phyloP scores from a whole-genome alignment of 2,797 vertebrate genomes.

The Sebastes paucispinis region DNA sequence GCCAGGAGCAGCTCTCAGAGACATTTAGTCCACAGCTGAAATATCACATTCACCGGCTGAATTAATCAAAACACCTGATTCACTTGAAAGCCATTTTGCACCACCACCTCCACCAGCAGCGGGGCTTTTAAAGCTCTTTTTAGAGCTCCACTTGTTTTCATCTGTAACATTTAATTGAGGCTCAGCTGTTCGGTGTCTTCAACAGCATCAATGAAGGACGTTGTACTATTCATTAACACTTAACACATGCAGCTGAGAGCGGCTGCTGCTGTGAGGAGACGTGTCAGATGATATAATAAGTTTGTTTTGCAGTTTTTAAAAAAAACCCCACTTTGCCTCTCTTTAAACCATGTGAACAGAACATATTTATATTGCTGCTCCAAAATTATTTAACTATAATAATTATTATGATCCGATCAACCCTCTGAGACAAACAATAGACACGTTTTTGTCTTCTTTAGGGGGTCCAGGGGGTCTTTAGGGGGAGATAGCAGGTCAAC shows the following conservation, averaged over 20 bases:
- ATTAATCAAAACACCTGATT: constrained; percentile 30
- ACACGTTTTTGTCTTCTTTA: no score
- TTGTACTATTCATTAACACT: constrained; percentile 48
- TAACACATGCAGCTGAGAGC: constrained; percentile 7
- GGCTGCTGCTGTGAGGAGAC: background rate
- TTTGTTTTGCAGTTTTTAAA: background rate
- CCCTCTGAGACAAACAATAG: no score
- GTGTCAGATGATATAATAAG: background rate
- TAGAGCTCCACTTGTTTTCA: constrained; percentile 7
- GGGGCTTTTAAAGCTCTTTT: constrained; percentile 22
- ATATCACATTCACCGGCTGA: constrained; percentile 6
- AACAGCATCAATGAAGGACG: constrained; percentile 7
- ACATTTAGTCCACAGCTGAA: constrained; percentile 4
- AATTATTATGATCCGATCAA: no score
- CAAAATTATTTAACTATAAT: background rate
- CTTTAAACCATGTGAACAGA: background rate
- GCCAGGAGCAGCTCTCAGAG: constrained; percentile 9
- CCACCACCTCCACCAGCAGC: background rate
- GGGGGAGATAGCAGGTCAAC: no score
- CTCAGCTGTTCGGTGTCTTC: constrained; percentile 8
- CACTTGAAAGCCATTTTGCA: constrained; percentile 26
- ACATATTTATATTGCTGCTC: background rate
- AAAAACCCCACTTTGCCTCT: background rate
- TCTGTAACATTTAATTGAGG: constrained; percentile 27
- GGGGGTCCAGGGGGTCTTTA: no score